A percentile compares a stretch with the other conserved stretches of the same genome.
phyloP scores from a whole-genome alignment of 2,888 invertebrate species.

The Agrilus mali region DNA sequence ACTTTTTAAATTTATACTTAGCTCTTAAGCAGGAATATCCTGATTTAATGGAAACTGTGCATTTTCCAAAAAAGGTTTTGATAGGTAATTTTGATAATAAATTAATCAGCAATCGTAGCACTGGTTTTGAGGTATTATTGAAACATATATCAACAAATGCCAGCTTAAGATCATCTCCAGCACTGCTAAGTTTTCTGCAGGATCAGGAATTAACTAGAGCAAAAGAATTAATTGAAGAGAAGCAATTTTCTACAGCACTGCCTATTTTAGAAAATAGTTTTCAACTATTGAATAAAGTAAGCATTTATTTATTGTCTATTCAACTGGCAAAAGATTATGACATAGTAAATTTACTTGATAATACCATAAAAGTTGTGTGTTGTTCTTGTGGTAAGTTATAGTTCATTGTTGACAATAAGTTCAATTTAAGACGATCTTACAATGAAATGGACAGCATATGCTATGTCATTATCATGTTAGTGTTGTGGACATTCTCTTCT shows the following conservation, averaged over 20 bases:
- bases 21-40: conserved; percentile 48
- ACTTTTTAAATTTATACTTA: conserved; percentile 53
- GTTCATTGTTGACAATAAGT: too few species aligned
- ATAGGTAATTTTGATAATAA: conserved; percentile 59
- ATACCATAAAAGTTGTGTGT: too few species aligned
- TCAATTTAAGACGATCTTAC: too few species aligned
- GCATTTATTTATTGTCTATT: too few species aligned
- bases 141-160: conserved; percentile 42
- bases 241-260: conserved; percentile 46
- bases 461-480: too few species aligned
- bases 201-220: conserved; percentile 49
- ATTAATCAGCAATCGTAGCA: conserved; percentile 50
- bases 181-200: conserved; percentile 51
- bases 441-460: too few species aligned
- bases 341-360: too few species aligned
- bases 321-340: too few species aligned
- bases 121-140: conserved; percentile 51
- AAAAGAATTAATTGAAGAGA: conserved; percentile 43
- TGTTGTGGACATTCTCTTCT: too few species aligned
- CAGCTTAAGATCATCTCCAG: conserved; percentile 42
- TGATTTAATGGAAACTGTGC: conserved; percentile 37
- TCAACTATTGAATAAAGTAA: conserved; percentile 47
- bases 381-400: too few species aligned
- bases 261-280: conserved; percentile 55
- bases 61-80: conserved; percentile 57